Evolutionary conservation across 2,888 invertebrate genomes (phyloP).

Genomic region (Rhogogaster chlorosoma): DNA sequence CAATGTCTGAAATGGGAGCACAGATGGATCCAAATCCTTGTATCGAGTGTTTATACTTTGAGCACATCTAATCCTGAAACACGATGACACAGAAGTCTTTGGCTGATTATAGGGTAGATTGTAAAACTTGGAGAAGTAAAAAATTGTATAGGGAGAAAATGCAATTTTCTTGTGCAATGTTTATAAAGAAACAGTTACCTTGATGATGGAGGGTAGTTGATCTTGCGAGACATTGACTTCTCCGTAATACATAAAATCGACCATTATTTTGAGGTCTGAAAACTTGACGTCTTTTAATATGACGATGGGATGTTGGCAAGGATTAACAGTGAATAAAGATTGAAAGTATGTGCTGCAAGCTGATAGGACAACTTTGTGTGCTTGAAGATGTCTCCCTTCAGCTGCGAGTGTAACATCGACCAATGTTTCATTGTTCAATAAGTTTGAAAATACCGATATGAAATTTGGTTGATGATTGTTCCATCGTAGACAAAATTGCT

Average conservation of each 20-base stretch:
- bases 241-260: constrained; percentile 96
- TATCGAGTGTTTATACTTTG: no score
- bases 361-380: constrained; percentile 93
- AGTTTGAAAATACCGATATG: constrained; percentile 92
- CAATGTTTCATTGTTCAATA: constrained; percentile 90
- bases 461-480: constrained; percentile 97
- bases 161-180: constrained; percentile 19
- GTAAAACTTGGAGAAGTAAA: not conserved
- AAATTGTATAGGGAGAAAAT: not conserved
- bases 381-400: constrained; percentile 92
- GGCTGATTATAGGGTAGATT: not conserved
- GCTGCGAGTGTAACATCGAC: constrained; percentile 96
- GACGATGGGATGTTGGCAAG: constrained; percentile 93
- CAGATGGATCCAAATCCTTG: not conserved
- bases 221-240: constrained; percentile 95
- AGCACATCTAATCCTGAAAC: not conserved
- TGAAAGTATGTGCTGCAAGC: constrained; percentile 97
- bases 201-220: constrained; percentile 84
- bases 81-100: not conserved
- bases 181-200: constrained; percentile 71
- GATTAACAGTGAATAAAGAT: constrained; percentile 91
- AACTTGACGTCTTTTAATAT: constrained; percentile 94
- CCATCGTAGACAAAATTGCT: constrained; percentile 92
- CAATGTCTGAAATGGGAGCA: not conserved
- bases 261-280: constrained; percentile 91